Evolutionary conservation across 1,140 invertebrate genomes (phyloP), one percentile per base, ranked within the genome.

Genomic region (Oryzaephilus surinamensis): DNA sequence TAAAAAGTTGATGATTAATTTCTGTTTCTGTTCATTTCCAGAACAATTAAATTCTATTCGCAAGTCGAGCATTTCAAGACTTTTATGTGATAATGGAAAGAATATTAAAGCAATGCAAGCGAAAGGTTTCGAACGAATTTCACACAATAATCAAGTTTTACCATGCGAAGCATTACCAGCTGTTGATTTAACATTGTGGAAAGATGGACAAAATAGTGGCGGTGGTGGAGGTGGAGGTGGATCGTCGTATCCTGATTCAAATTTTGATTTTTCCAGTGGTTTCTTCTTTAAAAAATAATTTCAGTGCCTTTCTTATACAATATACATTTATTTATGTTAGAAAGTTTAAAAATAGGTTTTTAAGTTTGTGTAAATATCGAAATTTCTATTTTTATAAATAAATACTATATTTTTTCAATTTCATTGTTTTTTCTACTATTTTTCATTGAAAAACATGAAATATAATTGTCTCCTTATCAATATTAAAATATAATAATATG

Each of bases 21-120:
- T 24, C 8, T 29, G 10, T 37, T 39, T 12, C 32, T 32, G 11
- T 19, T 33, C n/a, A 17, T 26, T 50, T 44, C 14, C 35, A 45
- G 50, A 28, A 12, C 54, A 61, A 52, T 33, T 58, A 6, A 67
- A 69, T 24, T 84, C 94, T 65, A 80, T 97, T 42, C 70, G 88
- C 8, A 91, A 92, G 57, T 65, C 76, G 0, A 83, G 74, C 29
- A 73, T 97, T 41, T 79, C 89, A 0, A 71, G 85, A 38, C 61
- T 96, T 4, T 62, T 97, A 14, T 97, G 94, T 56, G 84, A 93
- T 52, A 95, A 94, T 54, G 77, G 77, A 3, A 80, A 90, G 50
- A 65, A 79, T 30, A 70, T 89, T 20, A 60, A 69, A 33, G 64
- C 68, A 1, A 81, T 94, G 65, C 92, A 93, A 63, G 76, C 71